Evolutionary conservation across 1,140 invertebrate genomes (phyloP), one percentile per base, ranked within the genome.

Genomic region (Heliconius melpomene): DNA sequence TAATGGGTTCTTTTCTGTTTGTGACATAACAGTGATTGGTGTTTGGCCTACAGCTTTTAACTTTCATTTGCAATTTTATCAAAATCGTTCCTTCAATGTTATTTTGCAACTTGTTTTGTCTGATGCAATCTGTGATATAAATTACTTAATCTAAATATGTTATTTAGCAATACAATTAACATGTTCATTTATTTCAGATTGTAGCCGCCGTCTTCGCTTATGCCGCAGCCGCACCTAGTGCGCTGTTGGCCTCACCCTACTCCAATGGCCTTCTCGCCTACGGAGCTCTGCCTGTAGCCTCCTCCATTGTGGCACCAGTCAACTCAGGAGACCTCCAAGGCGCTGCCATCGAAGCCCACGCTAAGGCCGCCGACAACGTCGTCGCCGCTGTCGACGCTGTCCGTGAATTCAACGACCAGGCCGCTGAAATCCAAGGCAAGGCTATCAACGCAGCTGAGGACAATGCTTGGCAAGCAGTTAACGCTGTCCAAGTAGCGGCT

Each of bases 361-460:
- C 93, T 23, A 90, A 91, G 1, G 91, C 89, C 46, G 78, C 87
- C 80, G 92, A 94, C 89, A 91, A 93, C 80, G 91, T 86, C 85
- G 90, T 91, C 80, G 89, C 91, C 74, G 88, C 91, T 73, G 90
- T 89, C 78, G 91, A 95, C 79, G 89, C 90, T 71, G 88, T 86
- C 80, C 89, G 93, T 70, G 95, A 95, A 90, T 88, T 84, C 82
- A 94, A 95, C 88, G 96, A 96, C 94, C 95, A 96, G 86, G 92
- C 95, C 80, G 91, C 95, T 83, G 95, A 96, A 87, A 87, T 94
- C 82, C 90, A 95, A 26, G 95, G 95, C 38, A 94, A 95, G 82
- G 95, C 95, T 82, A 86, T 94, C 85, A 96, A 95, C 90, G 95
- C 95, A 82, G 95, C 95, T 82, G 91, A 94, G 81, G 95, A 95